Evolutionary conservation across 2,113 vertebrate species (phyloP).

Genomic region (Ptilorrhoa leucosticta): DNA sequence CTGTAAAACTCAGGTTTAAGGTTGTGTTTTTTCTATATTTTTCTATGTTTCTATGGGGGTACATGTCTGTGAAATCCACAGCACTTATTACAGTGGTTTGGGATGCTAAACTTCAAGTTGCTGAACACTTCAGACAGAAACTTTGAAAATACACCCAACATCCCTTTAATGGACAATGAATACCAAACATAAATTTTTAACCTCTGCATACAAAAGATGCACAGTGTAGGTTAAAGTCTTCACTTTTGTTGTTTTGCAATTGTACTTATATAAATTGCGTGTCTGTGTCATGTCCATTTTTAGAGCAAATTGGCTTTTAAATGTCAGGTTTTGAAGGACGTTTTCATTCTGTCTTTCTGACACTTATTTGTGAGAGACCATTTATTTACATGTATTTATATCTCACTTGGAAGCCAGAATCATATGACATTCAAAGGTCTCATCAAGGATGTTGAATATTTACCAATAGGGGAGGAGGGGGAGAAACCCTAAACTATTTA

Average conservation of each 20-base stretch:
- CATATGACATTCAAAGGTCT: not conserved
- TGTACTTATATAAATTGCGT: not conserved
- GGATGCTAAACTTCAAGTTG: not conserved
- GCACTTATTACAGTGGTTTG: not conserved
- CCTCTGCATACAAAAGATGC: not conserved
- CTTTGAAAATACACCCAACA: not conserved
- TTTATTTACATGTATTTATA: not conserved
- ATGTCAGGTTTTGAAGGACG: not conserved
- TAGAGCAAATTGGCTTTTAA: not conserved
- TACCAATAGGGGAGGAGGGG: rapidly evolving
- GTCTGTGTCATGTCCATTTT: not conserved
- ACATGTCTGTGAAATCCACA: not conserved
- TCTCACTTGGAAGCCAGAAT: not conserved
- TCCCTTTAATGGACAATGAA: not conserved
- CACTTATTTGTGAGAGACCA: not conserved
- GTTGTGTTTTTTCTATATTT: rapidly evolving
- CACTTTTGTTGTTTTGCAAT: not conserved
- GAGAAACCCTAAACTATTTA: not conserved
- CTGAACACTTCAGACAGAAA: not conserved
- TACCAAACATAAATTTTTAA: not conserved
- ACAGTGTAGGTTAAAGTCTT: not conserved
- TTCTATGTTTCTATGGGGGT: too few relatives aligned
- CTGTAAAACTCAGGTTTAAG: not conserved
- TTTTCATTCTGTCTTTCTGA: not conserved
- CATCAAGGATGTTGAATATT: not conserved